Conservation (phyloP, 2,888 invertebrate genomes). For the Callinectes sapidus region DNA sequence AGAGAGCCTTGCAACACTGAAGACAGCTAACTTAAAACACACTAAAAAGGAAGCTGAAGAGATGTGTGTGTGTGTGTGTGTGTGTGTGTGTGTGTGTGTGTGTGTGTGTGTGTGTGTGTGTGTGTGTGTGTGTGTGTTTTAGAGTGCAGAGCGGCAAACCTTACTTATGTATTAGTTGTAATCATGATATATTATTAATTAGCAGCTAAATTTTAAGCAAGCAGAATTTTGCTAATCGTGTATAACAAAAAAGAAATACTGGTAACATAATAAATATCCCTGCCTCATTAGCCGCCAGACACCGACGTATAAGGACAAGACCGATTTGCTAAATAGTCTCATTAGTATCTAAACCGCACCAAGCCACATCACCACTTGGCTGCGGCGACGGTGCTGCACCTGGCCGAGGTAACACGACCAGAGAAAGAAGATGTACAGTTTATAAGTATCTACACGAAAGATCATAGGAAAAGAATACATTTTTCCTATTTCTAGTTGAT, state of each 20-base stretch:
- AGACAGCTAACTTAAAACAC: not conserved
- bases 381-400: not conserved
- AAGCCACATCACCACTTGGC: not conserved
- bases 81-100: constrained; percentile 35
- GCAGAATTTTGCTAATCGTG: not conserved
- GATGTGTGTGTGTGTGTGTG: not conserved
- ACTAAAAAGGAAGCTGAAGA: not conserved
- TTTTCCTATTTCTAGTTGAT: too few relatives aligned
- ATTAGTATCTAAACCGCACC: constrained; percentile 15
- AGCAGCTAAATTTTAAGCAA: not conserved
- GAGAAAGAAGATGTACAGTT: not conserved
- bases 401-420: not conserved
- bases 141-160: not conserved
- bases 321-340: constrained; percentile 29
- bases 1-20: not conserved
- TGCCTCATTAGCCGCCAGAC: constrained; percentile 29
- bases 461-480: too few relatives aligned
- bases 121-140: constrained; percentile 10
- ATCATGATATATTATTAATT: constrained; percentile 3
- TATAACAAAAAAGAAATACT: not conserved
- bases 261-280: not conserved
- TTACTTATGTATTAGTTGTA: not conserved
- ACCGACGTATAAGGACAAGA: not conserved
- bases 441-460: too few relatives aligned
- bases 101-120: too few relatives aligned